Evolutionary conservation across 1,140 invertebrate genomes (phyloP).

Genomic region (Medauroidea extradentata): DNA sequence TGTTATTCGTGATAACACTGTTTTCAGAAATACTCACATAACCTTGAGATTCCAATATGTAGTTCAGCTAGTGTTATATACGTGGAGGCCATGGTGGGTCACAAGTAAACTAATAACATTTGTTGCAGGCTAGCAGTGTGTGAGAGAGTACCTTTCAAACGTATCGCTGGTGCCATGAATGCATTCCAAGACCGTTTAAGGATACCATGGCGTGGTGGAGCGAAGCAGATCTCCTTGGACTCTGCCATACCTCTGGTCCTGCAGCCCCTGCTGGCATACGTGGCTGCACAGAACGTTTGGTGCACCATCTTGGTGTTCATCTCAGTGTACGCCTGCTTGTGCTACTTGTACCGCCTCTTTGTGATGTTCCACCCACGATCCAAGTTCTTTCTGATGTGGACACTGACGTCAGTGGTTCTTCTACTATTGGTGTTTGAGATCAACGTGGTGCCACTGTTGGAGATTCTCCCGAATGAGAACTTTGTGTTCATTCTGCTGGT

Average conservation of each 20-base stretch:
- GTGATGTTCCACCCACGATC: background rate
- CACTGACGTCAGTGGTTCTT: slow-evolving; percentile 53
- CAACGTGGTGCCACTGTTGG: slow-evolving; percentile 25
- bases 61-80: background rate
- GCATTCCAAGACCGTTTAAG: slow-evolving; percentile 50
- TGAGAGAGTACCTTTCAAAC: slow-evolving; percentile 18
- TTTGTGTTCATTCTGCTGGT: slow-evolving; percentile 54
- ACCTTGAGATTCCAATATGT: too few species aligned
- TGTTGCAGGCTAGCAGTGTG: slow-evolving; percentile 28
- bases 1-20: too few species aligned
- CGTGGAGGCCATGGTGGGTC: too few species aligned
- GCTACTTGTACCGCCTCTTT: slow-evolving; percentile 48
- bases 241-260: slow-evolving; percentile 58
- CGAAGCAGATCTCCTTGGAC: slow-evolving; percentile 52
- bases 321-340: slow-evolving; percentile 54
- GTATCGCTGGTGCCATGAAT: slow-evolving; percentile 21
- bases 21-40: too few species aligned
- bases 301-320: slow-evolving; percentile 56
- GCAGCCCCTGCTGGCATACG: slow-evolving; percentile 52
- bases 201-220: slow-evolving; percentile 50
- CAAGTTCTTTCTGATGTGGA: slow-evolving; percentile 20
- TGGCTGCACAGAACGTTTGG: slow-evolving; percentile 54
- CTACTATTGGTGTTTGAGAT: slow-evolving; percentile 47
- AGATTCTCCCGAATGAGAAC: slow-evolving; percentile 64
- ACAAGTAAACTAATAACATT: slow-evolving; percentile 1